Conservation (phyloP, 2,113 vertebrate species). For the Crotalus helleri region DNA sequence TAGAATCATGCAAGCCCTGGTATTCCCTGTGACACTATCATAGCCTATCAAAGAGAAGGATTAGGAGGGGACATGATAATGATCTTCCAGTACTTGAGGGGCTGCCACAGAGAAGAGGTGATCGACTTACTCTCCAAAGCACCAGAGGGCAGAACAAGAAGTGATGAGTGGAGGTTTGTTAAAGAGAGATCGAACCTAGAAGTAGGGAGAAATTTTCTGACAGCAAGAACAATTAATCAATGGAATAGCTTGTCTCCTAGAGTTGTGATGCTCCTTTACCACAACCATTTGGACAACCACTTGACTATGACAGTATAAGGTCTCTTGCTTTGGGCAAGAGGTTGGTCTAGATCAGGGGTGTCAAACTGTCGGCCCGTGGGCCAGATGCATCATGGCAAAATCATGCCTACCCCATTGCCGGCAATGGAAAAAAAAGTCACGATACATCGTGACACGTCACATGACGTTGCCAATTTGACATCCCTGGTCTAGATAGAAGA, state of each 20-base stretch:
- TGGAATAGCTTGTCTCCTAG: background rate
- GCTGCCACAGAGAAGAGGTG: background rate
- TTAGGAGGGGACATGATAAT: background rate
- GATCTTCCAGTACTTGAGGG: background rate
- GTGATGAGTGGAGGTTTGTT: background rate
- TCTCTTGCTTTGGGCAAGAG: background rate
- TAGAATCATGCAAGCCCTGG: background rate
- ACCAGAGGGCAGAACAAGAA: background rate
- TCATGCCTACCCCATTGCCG: fast-evolving
- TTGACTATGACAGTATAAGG: background rate
- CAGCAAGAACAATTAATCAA: background rate
- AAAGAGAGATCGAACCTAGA: background rate
- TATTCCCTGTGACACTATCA: background rate
- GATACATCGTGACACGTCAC: no score
- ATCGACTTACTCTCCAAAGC: background rate
- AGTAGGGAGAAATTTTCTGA: background rate
- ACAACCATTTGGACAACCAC: background rate
- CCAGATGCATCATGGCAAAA: no score
- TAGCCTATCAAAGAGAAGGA: background rate
- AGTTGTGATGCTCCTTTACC: background rate
- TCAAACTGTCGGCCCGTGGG: no score
- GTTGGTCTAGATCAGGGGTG: background rate
- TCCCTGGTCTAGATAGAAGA: background rate
- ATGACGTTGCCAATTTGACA: no score
- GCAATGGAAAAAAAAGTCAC: no score